phyloP scores from a whole-genome alignment of 2,113 vertebrate genomes.

The Sula dactylatra region DNA sequence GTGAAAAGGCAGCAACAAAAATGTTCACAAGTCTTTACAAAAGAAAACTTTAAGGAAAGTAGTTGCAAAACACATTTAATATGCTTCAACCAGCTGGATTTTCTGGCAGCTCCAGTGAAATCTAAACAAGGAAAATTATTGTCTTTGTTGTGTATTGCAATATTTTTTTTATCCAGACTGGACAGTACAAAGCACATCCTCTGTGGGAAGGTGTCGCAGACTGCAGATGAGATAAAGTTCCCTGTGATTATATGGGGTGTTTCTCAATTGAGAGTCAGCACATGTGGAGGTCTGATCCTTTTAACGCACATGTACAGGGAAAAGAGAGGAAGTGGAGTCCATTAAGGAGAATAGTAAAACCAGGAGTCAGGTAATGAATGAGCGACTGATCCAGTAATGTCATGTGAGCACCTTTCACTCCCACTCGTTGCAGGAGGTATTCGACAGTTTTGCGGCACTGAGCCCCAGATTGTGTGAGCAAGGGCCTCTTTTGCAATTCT shows the following conservation, averaged over 20 bases:
- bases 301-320: not conserved
- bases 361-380: conserved; percentile 34
- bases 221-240: conserved; percentile 44
- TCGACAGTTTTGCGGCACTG: not conserved
- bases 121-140: conserved; percentile 53
- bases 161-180: not conserved
- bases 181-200: conserved; percentile 52
- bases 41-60: conserved; percentile 29
- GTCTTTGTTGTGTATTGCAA: conserved; percentile 38
- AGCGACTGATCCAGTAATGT: not conserved
- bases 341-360: conserved; percentile 53
- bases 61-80: conserved; percentile 20
- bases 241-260: conserved; percentile 51
- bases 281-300: not conserved
- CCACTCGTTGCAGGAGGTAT: conserved; percentile 5
- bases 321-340: conserved; percentile 44
- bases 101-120: conserved; percentile 49
- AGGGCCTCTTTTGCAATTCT: conserved; percentile 65
- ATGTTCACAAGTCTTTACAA: not conserved
- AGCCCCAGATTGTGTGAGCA: not conserved
- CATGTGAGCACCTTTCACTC: conserved; percentile 17
- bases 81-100: conserved; percentile 47
- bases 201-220: conserved; percentile 25
- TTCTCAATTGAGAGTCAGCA: conserved; percentile 12
- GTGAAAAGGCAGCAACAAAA: not conserved